These are phyloP conservation scores for Talpa occidentalis DNA, from an alignment of 2,113 vertebrate genomes.

Conservation along the genomic window DNA sequence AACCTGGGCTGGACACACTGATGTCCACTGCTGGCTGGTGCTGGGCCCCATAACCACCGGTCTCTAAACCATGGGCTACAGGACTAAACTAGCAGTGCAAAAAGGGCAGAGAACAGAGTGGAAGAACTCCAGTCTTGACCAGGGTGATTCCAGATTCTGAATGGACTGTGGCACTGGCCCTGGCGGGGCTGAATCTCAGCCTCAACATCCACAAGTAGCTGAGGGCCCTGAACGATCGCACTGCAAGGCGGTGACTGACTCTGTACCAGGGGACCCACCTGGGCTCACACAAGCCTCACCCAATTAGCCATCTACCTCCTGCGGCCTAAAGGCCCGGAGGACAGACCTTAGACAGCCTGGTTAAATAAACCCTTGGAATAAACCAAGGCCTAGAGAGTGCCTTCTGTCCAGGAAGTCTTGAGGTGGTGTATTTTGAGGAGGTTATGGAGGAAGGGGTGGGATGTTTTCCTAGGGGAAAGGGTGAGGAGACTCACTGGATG, in stretches of 20 bases:
- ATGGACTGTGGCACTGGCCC: background rate
- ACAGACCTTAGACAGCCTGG: background rate
- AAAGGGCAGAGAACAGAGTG: background rate
- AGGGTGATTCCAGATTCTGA: background rate
- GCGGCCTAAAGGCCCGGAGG: background rate
- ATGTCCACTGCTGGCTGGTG: background rate
- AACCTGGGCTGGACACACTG: background rate
- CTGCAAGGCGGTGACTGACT: no score
- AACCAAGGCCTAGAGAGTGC: no score
- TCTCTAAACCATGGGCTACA: background rate
- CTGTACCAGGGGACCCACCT: background rate
- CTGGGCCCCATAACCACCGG: background rate
- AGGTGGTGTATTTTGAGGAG: no score
- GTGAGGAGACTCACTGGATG: background rate
- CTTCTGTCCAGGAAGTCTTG: background rate
- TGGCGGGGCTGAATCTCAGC: background rate
- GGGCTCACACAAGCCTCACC: background rate
- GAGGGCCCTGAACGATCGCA: background rate
- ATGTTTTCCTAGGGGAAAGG: background rate
- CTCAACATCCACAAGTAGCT: accelerated
- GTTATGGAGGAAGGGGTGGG: background rate
- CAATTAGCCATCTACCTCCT: background rate
- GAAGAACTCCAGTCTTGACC: background rate
- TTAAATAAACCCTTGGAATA: background rate
- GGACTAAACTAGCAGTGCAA: background rate